A percentile compares a stretch with the other conserved stretches of the same genome.
Evolutionary conservation across 2,797 vertebrate genomes (phyloP).

Genomic region (Neosilurus mollespiculum): DNA sequence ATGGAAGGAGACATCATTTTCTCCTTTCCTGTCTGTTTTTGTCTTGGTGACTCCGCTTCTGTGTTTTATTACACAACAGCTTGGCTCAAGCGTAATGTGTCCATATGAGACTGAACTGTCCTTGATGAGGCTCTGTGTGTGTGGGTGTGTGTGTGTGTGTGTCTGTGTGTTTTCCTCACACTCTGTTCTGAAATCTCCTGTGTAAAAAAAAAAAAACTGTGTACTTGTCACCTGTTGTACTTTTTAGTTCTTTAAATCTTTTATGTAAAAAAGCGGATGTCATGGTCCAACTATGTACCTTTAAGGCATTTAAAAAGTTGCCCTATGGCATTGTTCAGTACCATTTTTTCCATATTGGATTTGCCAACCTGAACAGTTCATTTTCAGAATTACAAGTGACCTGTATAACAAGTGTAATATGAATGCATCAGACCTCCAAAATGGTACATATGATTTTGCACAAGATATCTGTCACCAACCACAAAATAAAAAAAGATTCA

Average conservation of each 20-base stretch:
- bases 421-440: too few relatives aligned
- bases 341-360: too few relatives aligned
- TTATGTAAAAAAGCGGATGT: background rate
- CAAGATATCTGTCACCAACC: too few relatives aligned
- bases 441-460: too few relatives aligned
- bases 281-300: background rate
- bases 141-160: slow-evolving; percentile 12
- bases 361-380: too few relatives aligned
- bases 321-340: too few relatives aligned
- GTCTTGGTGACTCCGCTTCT: background rate
- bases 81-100: background rate
- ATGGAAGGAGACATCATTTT: background rate
- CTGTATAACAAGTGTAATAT: too few relatives aligned
- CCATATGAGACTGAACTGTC: background rate
- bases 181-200: background rate
- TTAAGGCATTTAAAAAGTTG: background rate
- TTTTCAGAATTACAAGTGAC: too few relatives aligned
- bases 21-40: background rate
- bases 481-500: too few relatives aligned
- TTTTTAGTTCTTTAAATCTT: background rate
- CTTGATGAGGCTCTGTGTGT: background rate
- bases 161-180: background rate
- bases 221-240: background rate
- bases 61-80: slow-evolving; percentile 7
- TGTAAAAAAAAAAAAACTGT: background rate